Evolutionary conservation across 2,797 vertebrate genomes (phyloP).

Genomic region (Dicrostonyx torquatus): DNA sequence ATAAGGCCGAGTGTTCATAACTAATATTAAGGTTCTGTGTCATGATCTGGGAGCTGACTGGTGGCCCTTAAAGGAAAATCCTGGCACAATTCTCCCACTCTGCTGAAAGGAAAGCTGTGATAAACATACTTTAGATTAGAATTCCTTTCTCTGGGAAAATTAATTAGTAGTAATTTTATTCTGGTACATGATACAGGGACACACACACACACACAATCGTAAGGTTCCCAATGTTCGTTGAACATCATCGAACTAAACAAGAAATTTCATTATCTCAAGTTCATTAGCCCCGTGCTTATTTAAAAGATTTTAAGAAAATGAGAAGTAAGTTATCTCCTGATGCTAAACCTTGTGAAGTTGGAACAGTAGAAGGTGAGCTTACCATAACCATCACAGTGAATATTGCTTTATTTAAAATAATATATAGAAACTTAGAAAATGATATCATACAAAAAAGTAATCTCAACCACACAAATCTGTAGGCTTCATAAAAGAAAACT

Average conservation of each 20-base stretch:
- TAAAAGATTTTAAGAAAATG: background rate
- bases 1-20: background rate
- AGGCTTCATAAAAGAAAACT: background rate
- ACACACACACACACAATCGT: background rate
- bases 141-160: constrained; percentile 17
- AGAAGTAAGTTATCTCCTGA: background rate
- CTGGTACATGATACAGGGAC: background rate
- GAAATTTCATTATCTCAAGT: background rate
- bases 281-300: background rate
- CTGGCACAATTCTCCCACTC: background rate
- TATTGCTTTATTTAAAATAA: background rate
- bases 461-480: constrained; percentile 1
- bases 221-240: background rate
- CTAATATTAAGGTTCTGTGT: background rate
- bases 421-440: background rate
- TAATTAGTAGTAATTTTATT: background rate
- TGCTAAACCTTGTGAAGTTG: background rate
- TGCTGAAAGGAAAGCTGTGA: constrained; percentile 12
- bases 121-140: background rate
- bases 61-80: background rate
- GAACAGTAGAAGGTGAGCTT: background rate
- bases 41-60: background rate
- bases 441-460: background rate
- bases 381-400: background rate
- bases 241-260: background rate